phyloP scores from a whole-genome alignment of 2,113 vertebrate species.

The Falco punctatus region DNA sequence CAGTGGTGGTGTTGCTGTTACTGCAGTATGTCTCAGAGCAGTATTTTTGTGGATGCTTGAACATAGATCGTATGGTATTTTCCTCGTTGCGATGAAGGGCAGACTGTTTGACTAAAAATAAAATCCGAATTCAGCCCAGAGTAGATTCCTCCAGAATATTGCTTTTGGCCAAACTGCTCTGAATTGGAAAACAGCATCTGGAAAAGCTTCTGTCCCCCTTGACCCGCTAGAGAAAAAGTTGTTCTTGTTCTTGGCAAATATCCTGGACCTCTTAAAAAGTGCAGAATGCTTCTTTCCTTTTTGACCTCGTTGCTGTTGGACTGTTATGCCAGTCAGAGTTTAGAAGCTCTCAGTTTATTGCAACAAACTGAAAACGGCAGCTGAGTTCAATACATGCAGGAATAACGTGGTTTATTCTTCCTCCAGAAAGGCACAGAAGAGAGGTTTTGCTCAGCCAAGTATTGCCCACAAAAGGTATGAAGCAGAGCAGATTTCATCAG shows the following conservation, averaged over 20 bases:
- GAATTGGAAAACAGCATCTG: conserved; percentile 17
- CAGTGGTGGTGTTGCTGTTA: background rate
- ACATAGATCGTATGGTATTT: background rate
- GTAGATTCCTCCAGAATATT: conserved; percentile 14
- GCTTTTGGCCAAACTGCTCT: conserved; percentile 2
- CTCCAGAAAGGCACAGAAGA: background rate
- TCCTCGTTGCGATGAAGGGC: background rate
- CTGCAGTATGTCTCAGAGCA: background rate
- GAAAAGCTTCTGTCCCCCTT: conserved; percentile 22
- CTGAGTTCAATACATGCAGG: background rate
- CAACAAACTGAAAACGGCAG: conserved; percentile 1
- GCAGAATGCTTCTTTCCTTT: conserved; percentile 18
- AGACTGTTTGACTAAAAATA: background rate
- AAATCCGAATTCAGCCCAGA: background rate
- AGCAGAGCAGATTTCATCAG: background rate
- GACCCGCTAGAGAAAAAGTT: conserved; percentile 28
- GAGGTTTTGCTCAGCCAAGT: background rate
- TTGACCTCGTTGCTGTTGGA: background rate
- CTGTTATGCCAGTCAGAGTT: background rate
- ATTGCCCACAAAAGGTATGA: background rate
- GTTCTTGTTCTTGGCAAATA: conserved; percentile 35
- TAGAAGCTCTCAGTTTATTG: background rate
- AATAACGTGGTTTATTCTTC: background rate
- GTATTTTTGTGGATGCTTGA: background rate
- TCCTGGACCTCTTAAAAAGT: background rate